Conservation (phyloP, 2,113 vertebrate genomes). For the Myrmecobius fasciatus region DNA sequence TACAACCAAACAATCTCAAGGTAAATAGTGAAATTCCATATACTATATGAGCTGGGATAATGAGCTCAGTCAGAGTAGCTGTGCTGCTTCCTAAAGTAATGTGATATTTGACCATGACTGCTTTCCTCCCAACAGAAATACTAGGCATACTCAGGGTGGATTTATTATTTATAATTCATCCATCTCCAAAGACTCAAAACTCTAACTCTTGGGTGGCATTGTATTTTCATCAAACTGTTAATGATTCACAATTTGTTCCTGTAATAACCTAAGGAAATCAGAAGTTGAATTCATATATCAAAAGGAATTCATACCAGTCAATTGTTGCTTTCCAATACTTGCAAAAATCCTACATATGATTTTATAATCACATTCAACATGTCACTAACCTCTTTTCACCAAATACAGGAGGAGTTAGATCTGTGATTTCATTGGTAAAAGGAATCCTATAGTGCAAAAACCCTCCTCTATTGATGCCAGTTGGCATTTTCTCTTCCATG, state of each 20-base stretch:
- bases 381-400: neutral
- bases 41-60: conserved; percentile 4
- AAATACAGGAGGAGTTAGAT: neutral
- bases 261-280: neutral
- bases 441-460: neutral
- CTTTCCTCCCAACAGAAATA: conserved; percentile 36
- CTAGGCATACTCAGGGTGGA: neutral
- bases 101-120: neutral
- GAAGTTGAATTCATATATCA: neutral
- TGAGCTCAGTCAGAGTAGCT: conserved; percentile 34
- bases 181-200: conserved; percentile 10
- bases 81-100: conserved; percentile 23
- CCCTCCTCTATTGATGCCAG: neutral
- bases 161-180: conserved; percentile 22
- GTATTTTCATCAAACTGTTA: neutral
- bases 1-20: conserved; percentile 41
- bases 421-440: neutral
- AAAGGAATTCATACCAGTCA: neutral
- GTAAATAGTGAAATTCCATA: conserved; percentile 47
- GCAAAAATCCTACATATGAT: neutral
- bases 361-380: neutral
- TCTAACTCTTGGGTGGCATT: neutral
- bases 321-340: neutral
- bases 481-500: neutral
- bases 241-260: conserved; percentile 29